Evolutionary conservation across 2,888 invertebrate species (phyloP).

Genomic region (Melipona bicolor): DNA sequence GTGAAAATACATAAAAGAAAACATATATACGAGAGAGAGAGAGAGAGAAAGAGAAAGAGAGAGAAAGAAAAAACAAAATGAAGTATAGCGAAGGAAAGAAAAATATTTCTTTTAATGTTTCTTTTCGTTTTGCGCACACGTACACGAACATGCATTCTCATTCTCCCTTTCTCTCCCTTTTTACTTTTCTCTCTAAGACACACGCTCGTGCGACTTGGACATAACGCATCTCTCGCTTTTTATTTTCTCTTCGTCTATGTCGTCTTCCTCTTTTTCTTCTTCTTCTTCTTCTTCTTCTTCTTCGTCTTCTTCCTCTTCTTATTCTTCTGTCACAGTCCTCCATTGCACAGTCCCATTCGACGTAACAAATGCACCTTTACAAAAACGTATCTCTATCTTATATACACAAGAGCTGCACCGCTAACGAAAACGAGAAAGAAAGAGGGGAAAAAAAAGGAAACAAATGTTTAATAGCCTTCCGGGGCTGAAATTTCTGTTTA

Average conservation of each 20-base stretch:
- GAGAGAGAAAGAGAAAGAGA: neutral
- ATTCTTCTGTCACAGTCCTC: conserved; percentile 69
- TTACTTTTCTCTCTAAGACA: conserved; percentile 26
- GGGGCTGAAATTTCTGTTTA: conserved; percentile 8
- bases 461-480: conserved; percentile 29
- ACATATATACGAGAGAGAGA: neutral
- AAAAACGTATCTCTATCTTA: conserved; percentile 79
- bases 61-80: neutral
- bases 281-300: neutral
- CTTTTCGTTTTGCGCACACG: conserved; percentile 36
- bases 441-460: conserved; percentile 5
- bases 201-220: conserved; percentile 22
- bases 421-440: conserved; percentile 60
- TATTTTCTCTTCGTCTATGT: neutral
- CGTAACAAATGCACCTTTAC: conserved; percentile 81
- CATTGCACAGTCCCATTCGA: conserved; percentile 84
- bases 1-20: conserved; percentile 4
- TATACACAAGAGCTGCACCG: conserved; percentile 77
- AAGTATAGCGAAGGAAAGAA: conserved; percentile 7
- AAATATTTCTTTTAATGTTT: conserved; percentile 38
- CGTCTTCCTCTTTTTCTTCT: conserved; percentile 33
- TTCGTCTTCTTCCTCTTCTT: conserved; percentile 14
- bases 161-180: conserved; percentile 27
- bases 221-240: conserved; percentile 22
- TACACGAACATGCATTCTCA: conserved; percentile 7